Evolutionary conservation across 23 tunicate species (phyloP), one percentile per base, ranked within the genome.

Genomic region (Pegea sp.): DNA sequence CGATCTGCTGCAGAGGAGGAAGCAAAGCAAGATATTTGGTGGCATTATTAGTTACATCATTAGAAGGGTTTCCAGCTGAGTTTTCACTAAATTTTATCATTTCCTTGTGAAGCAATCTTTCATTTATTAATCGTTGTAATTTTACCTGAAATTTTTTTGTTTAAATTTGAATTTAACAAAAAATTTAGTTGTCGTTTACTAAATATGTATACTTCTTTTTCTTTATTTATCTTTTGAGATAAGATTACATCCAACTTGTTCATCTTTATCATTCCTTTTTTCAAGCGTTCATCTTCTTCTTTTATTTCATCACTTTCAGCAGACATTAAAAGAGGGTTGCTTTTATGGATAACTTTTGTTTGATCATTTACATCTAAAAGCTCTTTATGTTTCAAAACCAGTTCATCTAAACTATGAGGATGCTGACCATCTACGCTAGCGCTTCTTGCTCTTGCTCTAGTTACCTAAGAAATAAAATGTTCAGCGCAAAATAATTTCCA

Each of bases 1-100:
- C 69, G 1, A 77, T 28, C 33, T 69, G 76, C 33, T 69, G 77
- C 16, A 71, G 62, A 0, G 90, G 76, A 21, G 90, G 90, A 33
- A 77, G 27, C 53, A 77, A 34, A 27, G 90, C 69, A 1, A 77
- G 69, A 38, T 67, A 77, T 58, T 77, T 77, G 31, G 30, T 38
- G n/a, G 63, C 52, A 30, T 77, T 77, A 22, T 24, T 69, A 3
- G 65, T 33, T 6, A 52, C 66, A 52, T 69, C 75, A 22, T 49
- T 26, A n/a, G 51, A 60, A 4, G 65, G 29, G 23, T 48, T 33
- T 3, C 43, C 44, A 29, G 56, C 59, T 2, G 52, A 69, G 57
- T 58, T 60, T 19, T 24, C 59, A 2, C 52, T 31, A 7, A 49
- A 48, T 50, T 31, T 46, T 18, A 52, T 49, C 27, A 77, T 25